Evolutionary conservation across 2,113 vertebrate genomes (phyloP).

Genomic region (Pseudopodoces humilis): DNA sequence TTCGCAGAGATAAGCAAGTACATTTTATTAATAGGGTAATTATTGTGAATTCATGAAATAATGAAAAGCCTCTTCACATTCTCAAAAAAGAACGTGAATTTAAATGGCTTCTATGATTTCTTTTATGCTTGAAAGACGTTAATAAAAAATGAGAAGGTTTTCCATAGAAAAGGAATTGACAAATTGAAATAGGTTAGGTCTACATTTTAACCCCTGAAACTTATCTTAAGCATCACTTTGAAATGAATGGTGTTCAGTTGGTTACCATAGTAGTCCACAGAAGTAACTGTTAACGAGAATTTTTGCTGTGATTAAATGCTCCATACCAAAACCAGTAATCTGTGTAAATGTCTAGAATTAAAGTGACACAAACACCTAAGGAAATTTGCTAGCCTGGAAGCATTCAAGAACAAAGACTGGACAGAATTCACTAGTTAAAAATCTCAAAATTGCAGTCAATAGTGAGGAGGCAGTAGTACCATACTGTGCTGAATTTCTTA

Average conservation of each 20-base stretch:
- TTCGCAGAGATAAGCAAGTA: neutral
- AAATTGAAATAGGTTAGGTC: neutral
- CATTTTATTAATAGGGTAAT: neutral
- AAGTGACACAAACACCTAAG: neutral
- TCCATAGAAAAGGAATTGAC: neutral
- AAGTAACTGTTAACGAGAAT: neutral
- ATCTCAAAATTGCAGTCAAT: neutral
- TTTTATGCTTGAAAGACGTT: neutral
- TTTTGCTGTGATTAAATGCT: neutral
- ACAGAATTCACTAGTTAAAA: neutral
- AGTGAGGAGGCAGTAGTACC: neutral
- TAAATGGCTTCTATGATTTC: neutral
- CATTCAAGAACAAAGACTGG: neutral
- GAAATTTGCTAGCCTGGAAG: neutral
- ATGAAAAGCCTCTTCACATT: conserved; percentile 25
- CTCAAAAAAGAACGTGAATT: neutral
- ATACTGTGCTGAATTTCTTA: neutral
- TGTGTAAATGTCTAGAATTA: neutral
- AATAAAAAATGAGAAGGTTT: neutral
- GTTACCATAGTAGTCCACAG: neutral
- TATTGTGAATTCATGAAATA: neutral
- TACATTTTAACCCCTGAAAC: neutral
- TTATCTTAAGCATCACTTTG: neutral
- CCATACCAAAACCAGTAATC: neutral
- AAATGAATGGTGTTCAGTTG: neutral